Evolutionary conservation across 2,888 invertebrate genomes (phyloP).

Genomic region (Parnassius glacialis): DNA sequence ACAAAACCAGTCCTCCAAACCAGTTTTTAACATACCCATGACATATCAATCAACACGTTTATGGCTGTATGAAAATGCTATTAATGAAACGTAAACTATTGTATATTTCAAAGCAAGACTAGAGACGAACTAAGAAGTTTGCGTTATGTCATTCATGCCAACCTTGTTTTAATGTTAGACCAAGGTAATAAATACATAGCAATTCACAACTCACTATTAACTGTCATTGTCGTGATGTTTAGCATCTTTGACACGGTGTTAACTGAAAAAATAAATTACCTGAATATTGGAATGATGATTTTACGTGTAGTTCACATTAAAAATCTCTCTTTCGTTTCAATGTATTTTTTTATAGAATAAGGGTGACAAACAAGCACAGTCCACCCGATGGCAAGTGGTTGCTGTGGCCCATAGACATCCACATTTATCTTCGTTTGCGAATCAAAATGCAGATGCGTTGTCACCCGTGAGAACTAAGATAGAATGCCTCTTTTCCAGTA

Average conservation of each 20-base stretch:
- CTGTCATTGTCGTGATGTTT: conserved; percentile 34
- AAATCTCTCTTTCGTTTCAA: too few species aligned
- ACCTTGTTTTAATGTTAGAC: conserved; percentile 7
- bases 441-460: too few species aligned
- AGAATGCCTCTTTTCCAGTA: too few species aligned
- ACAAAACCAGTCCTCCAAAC: conserved; percentile 22
- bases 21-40: conserved; percentile 15
- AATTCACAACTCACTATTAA: conserved; percentile 19
- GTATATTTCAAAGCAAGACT: neutral
- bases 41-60: conserved; percentile 2
- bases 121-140: neutral
- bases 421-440: too few species aligned
- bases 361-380: too few species aligned
- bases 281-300: too few species aligned
- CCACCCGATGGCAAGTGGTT: too few species aligned
- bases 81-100: conserved; percentile 8
- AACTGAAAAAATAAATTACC: too few species aligned
- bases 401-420: too few species aligned
- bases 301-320: too few species aligned
- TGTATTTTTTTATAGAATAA: too few species aligned
- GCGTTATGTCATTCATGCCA: conserved; percentile 23
- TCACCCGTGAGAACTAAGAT: too few species aligned
- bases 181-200: conserved; percentile 27
- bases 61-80: neutral
- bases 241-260: conserved; percentile 27